These are phyloP conservation scores for Cynodonichthys magdalenae DNA, from an alignment of 2,797 vertebrate species.

Conservation along the genomic window DNA sequence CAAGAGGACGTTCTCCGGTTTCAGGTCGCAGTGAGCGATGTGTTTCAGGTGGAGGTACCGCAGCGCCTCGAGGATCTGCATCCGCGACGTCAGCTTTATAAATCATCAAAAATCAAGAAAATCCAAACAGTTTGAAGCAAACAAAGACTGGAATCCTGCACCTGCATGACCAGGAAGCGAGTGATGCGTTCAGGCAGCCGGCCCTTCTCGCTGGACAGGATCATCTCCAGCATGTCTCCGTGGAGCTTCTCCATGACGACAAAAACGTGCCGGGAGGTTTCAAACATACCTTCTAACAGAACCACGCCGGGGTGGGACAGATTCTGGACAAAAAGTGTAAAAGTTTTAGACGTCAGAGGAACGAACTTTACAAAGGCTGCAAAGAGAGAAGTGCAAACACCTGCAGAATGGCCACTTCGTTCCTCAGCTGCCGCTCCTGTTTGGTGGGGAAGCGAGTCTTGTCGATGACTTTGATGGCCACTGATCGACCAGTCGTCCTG, in stretches of 20 bases:
- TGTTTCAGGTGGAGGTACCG: slow-evolving; percentile 82
- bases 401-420: slow-evolving; percentile 80
- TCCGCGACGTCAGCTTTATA: too few relatives aligned
- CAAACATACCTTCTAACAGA: slow-evolving; percentile 78
- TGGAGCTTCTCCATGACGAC: slow-evolving; percentile 86
- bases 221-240: slow-evolving; percentile 85
- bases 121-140: not conserved
- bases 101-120: too few relatives aligned
- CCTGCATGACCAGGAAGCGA: slow-evolving; percentile 81
- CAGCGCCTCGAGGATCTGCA: slow-evolving; percentile 82
- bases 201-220: slow-evolving; percentile 82
- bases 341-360: not conserved
- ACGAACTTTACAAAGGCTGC: fast-evolving
- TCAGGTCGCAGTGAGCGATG: slow-evolving; percentile 84
- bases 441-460: slow-evolving; percentile 79
- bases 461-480: slow-evolving; percentile 83
- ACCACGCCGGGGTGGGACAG: slow-evolving; percentile 80
- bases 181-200: slow-evolving; percentile 82
- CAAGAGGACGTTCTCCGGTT: slow-evolving; percentile 83
- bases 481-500: slow-evolving; percentile 65
- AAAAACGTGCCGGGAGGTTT: slow-evolving; percentile 73
- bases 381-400: slow-evolving; percentile 25
- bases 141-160: not conserved
- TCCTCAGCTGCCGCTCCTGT: slow-evolving; percentile 78
- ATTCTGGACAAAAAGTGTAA: slow-evolving; percentile 53